These are phyloP conservation scores for Ophion obscuratus DNA, from an alignment of 2,888 invertebrate species.

Conservation along the genomic window DNA sequence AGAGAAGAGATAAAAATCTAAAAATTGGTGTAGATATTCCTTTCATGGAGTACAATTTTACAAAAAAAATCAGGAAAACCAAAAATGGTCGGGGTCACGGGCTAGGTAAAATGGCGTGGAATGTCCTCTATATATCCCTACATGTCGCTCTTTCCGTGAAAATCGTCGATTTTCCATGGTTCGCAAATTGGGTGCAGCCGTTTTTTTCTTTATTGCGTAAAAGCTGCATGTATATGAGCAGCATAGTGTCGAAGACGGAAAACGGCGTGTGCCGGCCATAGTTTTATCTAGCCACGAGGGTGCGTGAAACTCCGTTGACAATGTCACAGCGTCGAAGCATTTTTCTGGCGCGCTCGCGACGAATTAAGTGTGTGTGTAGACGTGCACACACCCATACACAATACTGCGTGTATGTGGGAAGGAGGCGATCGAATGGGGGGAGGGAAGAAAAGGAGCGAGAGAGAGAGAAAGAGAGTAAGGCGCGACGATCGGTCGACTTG, in stretches of 20 bases:
- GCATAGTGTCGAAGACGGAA: slow-evolving; percentile 12
- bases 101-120: no score
- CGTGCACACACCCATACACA: neutral
- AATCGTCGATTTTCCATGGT: slow-evolving; percentile 5
- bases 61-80: no score
- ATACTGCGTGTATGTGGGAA: neutral
- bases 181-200: neutral
- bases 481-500: slow-evolving; percentile 65
- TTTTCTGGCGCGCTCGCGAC: slow-evolving; percentile 56
- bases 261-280: slow-evolving; percentile 44
- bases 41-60: no score
- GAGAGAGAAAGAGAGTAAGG: slow-evolving; percentile 36
- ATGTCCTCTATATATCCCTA: no score
- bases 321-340: slow-evolving; percentile 50
- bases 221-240: neutral
- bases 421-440: neutral
- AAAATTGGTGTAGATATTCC: no score
- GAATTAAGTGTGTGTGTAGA: neutral
- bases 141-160: neutral
- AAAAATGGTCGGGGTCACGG: no score
- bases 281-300: slow-evolving; percentile 58
- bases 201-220: slow-evolving; percentile 4
- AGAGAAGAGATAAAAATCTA: no score
- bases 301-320: slow-evolving; percentile 47
- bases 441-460: neutral